Evolutionary conservation across 2,113 vertebrate species (phyloP).

Genomic region (Charadrius vociferus): DNA sequence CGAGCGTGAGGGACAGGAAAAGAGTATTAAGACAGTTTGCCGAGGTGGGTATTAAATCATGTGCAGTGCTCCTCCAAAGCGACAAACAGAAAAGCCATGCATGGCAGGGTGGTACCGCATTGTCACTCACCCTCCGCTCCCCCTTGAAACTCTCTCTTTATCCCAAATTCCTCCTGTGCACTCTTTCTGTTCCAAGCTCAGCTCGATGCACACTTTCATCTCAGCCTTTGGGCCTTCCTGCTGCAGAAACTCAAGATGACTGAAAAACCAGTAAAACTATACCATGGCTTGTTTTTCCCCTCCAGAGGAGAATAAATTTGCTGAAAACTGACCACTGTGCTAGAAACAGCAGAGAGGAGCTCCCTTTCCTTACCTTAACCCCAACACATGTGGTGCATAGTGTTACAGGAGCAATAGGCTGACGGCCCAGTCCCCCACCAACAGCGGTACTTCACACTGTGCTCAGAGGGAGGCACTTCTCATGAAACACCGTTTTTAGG

Average conservation of each 20-base stretch:
- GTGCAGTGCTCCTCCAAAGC: not conserved
- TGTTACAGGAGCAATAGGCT: not conserved
- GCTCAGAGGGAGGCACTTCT: not conserved
- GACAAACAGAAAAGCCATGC: rapidly evolving
- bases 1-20: not conserved
- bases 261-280: not conserved
- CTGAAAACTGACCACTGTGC: not conserved
- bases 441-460: not conserved
- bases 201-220: not conserved
- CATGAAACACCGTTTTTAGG: not conserved
- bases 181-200: not conserved
- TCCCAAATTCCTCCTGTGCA: not conserved
- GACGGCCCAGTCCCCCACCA: not conserved
- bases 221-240: not conserved
- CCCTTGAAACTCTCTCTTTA: not conserved
- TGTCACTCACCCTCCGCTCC: not conserved
- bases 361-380: not conserved
- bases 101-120: not conserved
- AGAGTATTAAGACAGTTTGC: not conserved
- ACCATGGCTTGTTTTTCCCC: not conserved
- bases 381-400: rapidly evolving
- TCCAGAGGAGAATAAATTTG: not conserved
- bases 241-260: not conserved
- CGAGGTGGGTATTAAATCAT: not conserved
- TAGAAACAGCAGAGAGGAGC: not conserved